Conservation (phyloP, 2,888 invertebrate species). For the Scrobipalpa costella region DNA sequence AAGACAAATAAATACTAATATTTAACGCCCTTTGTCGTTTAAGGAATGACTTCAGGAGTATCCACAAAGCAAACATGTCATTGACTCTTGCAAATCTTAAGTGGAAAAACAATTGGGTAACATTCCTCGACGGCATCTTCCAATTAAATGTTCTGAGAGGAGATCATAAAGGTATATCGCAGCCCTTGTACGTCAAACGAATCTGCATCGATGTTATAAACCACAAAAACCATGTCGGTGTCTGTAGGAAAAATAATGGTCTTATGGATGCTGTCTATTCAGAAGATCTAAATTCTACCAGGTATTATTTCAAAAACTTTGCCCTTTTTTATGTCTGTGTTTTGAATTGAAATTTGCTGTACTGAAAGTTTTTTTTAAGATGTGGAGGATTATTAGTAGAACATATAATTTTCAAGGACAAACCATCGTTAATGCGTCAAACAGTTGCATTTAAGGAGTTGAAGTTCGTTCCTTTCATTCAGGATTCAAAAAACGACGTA, state of each 20-base stretch:
- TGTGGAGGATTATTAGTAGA: constrained; percentile 39
- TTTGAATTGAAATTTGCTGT: too few relatives aligned
- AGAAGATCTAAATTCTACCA: neutral
- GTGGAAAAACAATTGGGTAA: constrained; percentile 26
- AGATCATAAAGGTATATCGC: constrained; percentile 2
- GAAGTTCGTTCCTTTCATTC: constrained; percentile 36
- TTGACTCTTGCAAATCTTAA: constrained; percentile 17
- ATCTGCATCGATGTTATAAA: constrained; percentile 13
- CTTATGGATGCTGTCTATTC: neutral
- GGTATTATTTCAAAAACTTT: too few relatives aligned
- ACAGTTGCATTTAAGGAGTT: constrained; percentile 29
- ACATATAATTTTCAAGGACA: constrained; percentile 32
- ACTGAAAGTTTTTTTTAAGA: too few relatives aligned
- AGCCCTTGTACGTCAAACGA: neutral
- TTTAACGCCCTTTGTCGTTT: too few relatives aligned
- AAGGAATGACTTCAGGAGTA: constrained; percentile 24
- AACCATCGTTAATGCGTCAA: constrained; percentile 25
- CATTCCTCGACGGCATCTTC: constrained; percentile 24
- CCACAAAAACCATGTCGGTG: neutral
- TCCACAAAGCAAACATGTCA: constrained; percentile 18
- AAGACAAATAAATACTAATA: neutral
- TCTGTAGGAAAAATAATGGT: neutral
- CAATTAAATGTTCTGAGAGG: constrained; percentile 17
- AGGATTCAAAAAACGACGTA: constrained; percentile 34
- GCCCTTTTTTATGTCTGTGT: too few relatives aligned